Conservation (phyloP, 2,888 invertebrate species). For the Theristus sp. region DNA sequence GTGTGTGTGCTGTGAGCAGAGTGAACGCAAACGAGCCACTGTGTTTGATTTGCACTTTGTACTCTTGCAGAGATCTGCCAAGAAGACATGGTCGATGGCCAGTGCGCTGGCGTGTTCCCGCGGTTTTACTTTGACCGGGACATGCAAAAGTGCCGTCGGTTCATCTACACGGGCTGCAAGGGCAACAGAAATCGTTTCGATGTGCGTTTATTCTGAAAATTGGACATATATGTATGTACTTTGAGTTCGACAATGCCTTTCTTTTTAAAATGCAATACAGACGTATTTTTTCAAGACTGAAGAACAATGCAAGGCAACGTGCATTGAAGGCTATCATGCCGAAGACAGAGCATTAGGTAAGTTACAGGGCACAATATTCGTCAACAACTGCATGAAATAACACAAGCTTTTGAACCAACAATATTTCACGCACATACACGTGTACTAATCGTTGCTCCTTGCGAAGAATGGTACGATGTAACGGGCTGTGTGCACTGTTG, state of each 20-base stretch:
- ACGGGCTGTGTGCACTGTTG: neutral
- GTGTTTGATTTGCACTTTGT: neutral
- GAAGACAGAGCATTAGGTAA: conserved; percentile 17
- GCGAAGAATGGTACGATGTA: neutral
- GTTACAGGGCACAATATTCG: neutral
- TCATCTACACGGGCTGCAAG: conserved; percentile 68
- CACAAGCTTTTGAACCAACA: neutral
- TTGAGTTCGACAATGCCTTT: neutral
- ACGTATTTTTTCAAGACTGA: conserved; percentile 24
- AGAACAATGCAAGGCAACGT: conserved; percentile 31
- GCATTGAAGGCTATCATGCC: conserved; percentile 25
- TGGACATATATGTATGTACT: neutral
- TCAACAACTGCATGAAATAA: neutral
- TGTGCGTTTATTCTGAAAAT: neutral
- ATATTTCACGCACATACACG: no score
- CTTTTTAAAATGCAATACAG: neutral
- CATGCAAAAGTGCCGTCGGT: conserved; percentile 53
- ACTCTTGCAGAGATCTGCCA: conserved; percentile 56
- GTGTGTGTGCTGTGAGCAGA: neutral
- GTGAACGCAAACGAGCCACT: neutral
- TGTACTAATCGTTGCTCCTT: no score
- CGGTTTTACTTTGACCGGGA: conserved; percentile 66
- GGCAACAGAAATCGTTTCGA: conserved; percentile 72
- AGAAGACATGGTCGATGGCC: conserved; percentile 56
- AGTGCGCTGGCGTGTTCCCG: conserved; percentile 65